Evolutionary conservation across 1,140 invertebrate genomes (phyloP), one percentile per base, ranked within the genome.

Genomic region (Polypedilum pembai): DNA sequence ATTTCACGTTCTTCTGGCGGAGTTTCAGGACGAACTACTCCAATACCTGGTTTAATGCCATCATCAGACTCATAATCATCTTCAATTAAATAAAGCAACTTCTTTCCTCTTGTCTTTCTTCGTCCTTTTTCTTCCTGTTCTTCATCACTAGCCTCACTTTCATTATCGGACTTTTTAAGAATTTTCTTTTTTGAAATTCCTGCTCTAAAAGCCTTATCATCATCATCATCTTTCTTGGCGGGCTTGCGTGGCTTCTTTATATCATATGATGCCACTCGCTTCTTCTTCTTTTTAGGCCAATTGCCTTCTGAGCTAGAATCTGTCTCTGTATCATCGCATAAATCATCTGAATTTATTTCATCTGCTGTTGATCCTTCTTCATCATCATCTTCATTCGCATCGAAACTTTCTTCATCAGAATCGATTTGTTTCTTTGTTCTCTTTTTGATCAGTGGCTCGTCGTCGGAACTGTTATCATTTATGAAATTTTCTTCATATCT

Each of bases 21-120:
- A 0, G 81, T 82, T 66, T 82, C 81, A 0, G 81, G 81, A 15
- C 81, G 7, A 56, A 56, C 12, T 4, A 56, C 77, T 20, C 80
- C 76, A 1, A 82, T 81, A 0, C 81, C 81, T 0, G 81, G 81
- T 85, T 89, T 75, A 83, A 88, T 79, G 85, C 89, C 77, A 85
- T 83, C 76, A 85, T 82, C 81, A 0, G 80, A 81, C 7, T 74
- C 73, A 56, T 80, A 80, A 15, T 82, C 81, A 74, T 80, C 81
- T 63, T 81, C 78, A 8, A 91, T 89, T 45, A 89, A 84, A 78
- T 91, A 92, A 77, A 89, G 90, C 66, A 90, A 89, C 78, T 90
- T 89, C 40, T 88, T 85, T 1, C 90, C 90, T 73, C 90, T 84
- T 2, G 89, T 91, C 18, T 83, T 84, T 24, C 84, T 84, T 3